phyloP scores from a whole-genome alignment of 2,113 vertebrate genomes.

The Dromas ardeola region DNA sequence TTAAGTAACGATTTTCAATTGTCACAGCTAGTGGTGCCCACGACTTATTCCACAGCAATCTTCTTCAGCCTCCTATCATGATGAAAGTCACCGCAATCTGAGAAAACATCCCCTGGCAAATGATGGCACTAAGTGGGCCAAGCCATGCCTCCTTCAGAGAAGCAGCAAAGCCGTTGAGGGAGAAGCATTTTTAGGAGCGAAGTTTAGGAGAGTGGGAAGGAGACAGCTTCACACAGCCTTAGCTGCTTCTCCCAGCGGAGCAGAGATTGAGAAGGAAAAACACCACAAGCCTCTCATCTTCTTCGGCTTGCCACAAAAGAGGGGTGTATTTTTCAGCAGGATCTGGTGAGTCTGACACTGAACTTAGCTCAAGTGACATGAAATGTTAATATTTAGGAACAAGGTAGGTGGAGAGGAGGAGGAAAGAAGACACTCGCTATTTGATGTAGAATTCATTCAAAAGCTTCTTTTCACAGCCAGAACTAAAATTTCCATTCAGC shows the following conservation, averaged over 20 bases:
- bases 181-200: not conserved
- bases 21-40: not conserved
- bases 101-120: not conserved
- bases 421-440: conserved; percentile 52
- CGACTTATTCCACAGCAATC: not conserved
- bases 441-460: conserved; percentile 58
- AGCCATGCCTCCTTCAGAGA: not conserved
- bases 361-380: conserved; percentile 57
- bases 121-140: not conserved
- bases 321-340: conserved; percentile 41
- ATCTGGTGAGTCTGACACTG: conserved; percentile 55
- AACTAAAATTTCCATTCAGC: conserved; percentile 55
- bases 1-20: not conserved
- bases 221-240: conserved; percentile 20
- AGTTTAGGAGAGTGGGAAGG: conserved; percentile 48
- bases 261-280: conserved; percentile 32
- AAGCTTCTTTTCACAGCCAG: conserved; percentile 41
- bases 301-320: conserved; percentile 18
- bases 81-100: not conserved
- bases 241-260: conserved; percentile 6
- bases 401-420: conserved; percentile 56
- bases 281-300: conserved; percentile 36
- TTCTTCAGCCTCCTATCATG: not conserved
- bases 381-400: conserved; percentile 63
- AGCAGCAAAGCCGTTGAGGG: not conserved